Percentiles rank a stretch among this genome's conserved stretches.
Conservation (phyloP, 2,797 vertebrate genomes). For the Pristis pectinata region DNA sequence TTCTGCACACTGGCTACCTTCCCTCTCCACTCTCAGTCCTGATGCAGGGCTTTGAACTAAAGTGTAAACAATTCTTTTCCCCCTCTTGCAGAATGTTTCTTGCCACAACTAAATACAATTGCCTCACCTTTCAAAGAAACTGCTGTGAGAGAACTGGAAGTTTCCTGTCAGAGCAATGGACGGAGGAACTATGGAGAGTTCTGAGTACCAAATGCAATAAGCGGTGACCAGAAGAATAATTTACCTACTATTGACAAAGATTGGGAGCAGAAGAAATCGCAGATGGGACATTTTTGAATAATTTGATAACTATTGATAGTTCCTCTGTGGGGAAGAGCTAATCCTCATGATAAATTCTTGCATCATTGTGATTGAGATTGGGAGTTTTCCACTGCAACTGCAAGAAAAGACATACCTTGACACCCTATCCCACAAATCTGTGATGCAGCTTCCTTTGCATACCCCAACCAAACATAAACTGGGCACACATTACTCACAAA, state of each 20-base stretch:
- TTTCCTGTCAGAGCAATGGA: neutral
- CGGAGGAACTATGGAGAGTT: neutral
- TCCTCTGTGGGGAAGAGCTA: neutral
- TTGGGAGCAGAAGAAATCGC: constrained; percentile 1
- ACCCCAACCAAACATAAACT: neutral
- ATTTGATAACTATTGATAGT: neutral
- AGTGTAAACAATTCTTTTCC: no score
- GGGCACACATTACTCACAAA: neutral
- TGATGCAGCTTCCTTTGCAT: neutral
- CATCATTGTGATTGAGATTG: neutral
- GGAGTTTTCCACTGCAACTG: neutral
- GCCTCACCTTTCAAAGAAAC: neutral
- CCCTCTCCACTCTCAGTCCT: no score
- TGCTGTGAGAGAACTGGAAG: neutral
- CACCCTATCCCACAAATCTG: neutral
- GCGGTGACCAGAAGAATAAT: no score
- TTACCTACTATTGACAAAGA: neutral
- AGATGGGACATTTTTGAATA: neutral
- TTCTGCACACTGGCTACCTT: no score
- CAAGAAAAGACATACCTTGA: neutral
- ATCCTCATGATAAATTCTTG: neutral
- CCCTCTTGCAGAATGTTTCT: no score
- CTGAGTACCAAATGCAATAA: neutral
- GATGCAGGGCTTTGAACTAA: no score
- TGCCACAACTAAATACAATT: neutral